phyloP scores from a whole-genome alignment of 1,140 invertebrate genomes.

The Oscheius sp. region DNA sequence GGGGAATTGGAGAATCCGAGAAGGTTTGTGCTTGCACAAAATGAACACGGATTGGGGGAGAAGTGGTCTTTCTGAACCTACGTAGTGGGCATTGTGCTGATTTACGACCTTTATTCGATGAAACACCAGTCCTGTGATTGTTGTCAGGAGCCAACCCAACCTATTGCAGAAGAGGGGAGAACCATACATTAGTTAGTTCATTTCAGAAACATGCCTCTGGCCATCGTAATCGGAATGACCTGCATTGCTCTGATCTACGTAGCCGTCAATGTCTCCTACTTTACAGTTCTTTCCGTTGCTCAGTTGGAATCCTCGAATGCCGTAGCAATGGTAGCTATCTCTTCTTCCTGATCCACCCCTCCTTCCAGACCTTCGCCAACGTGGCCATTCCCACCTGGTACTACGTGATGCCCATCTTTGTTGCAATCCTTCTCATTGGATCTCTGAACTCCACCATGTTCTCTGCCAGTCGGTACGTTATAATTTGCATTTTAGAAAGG shows the following conservation, averaged over 20 bases:
- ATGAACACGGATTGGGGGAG: too few relatives aligned
- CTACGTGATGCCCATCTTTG: conserved; percentile 35
- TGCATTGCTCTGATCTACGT: conserved; percentile 47
- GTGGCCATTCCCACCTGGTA: background rate
- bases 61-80: too few relatives aligned
- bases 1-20: conserved; percentile 52
- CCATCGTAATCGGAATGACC: conserved; percentile 46
- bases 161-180: too few relatives aligned
- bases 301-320: conserved; percentile 39
- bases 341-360: background rate
- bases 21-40: too few relatives aligned
- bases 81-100: too few relatives aligned
- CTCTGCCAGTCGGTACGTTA: conserved; percentile 35
- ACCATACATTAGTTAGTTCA: too few relatives aligned
- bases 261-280: conserved; percentile 50
- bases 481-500: background rate
- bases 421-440: conserved; percentile 36
- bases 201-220: conserved; percentile 48
- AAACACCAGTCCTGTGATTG: too few relatives aligned
- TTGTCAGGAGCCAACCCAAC: too few relatives aligned
- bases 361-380: conserved; percentile 26
- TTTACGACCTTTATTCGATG: too few relatives aligned
- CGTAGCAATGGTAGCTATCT: conserved; percentile 43
- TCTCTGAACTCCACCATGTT: conserved; percentile 42
- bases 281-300: conserved; percentile 40